Evolutionary conservation across 2,113 vertebrate species (phyloP).

Genomic region (Corythaeola cristata): DNA sequence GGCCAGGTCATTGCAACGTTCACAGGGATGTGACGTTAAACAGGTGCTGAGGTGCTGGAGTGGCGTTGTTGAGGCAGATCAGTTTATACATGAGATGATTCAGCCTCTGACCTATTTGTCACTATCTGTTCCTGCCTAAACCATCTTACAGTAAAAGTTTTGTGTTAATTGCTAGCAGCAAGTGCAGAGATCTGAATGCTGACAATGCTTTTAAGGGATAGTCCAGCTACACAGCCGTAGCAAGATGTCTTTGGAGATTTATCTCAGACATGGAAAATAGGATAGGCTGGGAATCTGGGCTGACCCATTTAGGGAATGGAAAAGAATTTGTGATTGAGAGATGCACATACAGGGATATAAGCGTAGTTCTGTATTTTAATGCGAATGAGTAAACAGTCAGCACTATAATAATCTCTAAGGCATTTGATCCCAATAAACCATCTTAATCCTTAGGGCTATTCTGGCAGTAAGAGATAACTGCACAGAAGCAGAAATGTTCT

Average conservation of each 20-base stretch:
- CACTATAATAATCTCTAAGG: slow-evolving; percentile 73
- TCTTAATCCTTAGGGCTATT: slow-evolving; percentile 80
- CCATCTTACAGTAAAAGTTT: background rate
- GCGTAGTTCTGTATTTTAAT: slow-evolving; percentile 69
- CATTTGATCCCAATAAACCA: slow-evolving; percentile 81
- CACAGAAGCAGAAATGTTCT: slow-evolving; percentile 73
- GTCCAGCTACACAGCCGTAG: background rate
- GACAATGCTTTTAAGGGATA: background rate
- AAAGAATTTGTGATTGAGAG: background rate
- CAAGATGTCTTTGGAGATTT: slow-evolving; percentile 2
- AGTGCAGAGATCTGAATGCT: background rate
- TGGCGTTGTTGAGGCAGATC: background rate
- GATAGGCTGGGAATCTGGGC: background rate
- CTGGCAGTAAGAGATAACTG: slow-evolving; percentile 80
- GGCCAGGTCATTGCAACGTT: background rate
- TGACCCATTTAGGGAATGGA: background rate
- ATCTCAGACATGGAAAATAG: slow-evolving; percentile 1
- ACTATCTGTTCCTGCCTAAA: background rate
- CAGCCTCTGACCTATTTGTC: background rate
- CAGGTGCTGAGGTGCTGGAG: background rate
- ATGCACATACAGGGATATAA: slow-evolving; percentile 37
- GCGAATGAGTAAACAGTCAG: slow-evolving; percentile 67
- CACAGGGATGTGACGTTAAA: background rate
- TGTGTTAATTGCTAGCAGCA: background rate
- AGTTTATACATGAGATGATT: background rate